Conservation (phyloP, 1,140 invertebrate species). For the Drosophila yakuba region DNA sequence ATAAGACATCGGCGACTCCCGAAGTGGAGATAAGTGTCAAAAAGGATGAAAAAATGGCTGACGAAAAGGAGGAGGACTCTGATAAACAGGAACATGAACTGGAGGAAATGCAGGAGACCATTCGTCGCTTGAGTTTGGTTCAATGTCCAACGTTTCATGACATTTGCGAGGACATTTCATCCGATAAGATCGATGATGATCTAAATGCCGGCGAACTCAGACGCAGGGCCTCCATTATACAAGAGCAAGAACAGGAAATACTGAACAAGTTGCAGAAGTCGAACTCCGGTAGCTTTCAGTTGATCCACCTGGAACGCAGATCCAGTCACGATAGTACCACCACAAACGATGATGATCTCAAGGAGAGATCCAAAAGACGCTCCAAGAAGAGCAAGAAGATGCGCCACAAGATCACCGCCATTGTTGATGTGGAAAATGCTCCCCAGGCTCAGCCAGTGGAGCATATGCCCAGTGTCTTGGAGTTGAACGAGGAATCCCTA, state of each 20-base stretch:
- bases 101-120: constrained; percentile 52
- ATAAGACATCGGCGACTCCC: neutral
- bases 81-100: constrained; percentile 27
- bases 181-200: constrained; percentile 85
- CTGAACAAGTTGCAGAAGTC: constrained; percentile 79
- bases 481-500: constrained; percentile 51
- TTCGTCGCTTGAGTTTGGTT: constrained; percentile 73
- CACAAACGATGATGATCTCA: constrained; percentile 53
- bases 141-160: constrained; percentile 86
- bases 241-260: constrained; percentile 80
- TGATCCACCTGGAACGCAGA: constrained; percentile 70
- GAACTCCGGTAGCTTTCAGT: constrained; percentile 70
- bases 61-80: constrained; percentile 12
- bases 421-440: constrained; percentile 71
- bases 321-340: constrained; percentile 72
- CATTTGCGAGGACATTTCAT: constrained; percentile 86
- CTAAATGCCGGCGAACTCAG: constrained; percentile 85
- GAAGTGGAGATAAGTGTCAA: neutral
- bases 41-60: neutral
- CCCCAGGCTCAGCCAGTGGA: constrained; percentile 3
- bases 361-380: constrained; percentile 40
- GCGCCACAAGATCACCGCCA: constrained; percentile 77
- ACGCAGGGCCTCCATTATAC: constrained; percentile 78
- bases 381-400: constrained; percentile 72
- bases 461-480: constrained; percentile 61